Evolutionary conservation across 2,888 invertebrate genomes (phyloP).

Genomic region (Drosophila nr. fundita): DNA sequence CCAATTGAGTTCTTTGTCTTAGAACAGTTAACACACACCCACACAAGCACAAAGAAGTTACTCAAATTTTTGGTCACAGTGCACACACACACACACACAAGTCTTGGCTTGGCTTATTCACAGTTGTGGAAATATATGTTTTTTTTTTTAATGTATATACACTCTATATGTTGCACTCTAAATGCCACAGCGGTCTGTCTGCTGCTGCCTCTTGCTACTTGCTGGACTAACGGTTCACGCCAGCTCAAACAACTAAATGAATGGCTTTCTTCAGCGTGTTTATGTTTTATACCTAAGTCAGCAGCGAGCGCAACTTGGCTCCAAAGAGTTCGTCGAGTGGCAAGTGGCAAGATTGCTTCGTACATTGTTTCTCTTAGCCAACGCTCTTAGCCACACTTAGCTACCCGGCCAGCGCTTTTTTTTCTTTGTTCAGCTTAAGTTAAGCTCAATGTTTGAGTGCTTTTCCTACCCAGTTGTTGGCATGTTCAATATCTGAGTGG

Average conservation of each 20-base stretch:
- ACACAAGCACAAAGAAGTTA: slow-evolving; percentile 6
- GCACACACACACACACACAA: slow-evolving; percentile 8
- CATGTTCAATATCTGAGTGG: slow-evolving; percentile 19
- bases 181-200: slow-evolving; percentile 53
- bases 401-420: neutral
- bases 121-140: neutral
- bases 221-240: slow-evolving; percentile 72
- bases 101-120: slow-evolving; percentile 14
- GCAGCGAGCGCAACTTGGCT: slow-evolving; percentile 30
- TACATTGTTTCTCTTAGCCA: slow-evolving; percentile 43
- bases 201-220: slow-evolving; percentile 28
- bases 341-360: slow-evolving; percentile 34
- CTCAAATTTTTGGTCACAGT: slow-evolving; percentile 22
- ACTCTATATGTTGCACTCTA: slow-evolving; percentile 49
- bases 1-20: slow-evolving; percentile 14
- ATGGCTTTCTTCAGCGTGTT: slow-evolving; percentile 83
- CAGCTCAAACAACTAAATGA: slow-evolving; percentile 83
- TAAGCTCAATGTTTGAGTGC: slow-evolving; percentile 31
- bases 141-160: neutral
- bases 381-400: slow-evolving; percentile 31
- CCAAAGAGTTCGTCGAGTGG: slow-evolving; percentile 45
- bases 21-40: slow-evolving; percentile 16
- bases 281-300: slow-evolving; percentile 82
- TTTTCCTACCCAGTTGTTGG: slow-evolving; percentile 22
- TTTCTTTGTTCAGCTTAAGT: neutral